These are phyloP conservation scores for Sinocyclocheilus anophthalmus DNA, from an alignment of 2,113 vertebrate genomes.

Conservation along the genomic window DNA sequence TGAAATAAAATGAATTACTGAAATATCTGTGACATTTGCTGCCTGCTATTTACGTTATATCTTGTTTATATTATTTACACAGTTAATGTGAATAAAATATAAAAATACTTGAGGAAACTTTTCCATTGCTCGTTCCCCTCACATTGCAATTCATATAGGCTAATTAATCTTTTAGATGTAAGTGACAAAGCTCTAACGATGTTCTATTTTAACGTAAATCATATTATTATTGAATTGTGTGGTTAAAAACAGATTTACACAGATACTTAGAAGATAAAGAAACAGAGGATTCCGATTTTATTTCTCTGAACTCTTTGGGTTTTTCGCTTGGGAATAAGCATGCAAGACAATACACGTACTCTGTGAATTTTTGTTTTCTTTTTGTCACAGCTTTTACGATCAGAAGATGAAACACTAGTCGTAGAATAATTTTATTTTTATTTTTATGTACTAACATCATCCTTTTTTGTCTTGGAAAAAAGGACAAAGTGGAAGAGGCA, in stretches of 20 bases:
- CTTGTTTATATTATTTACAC: not conserved
- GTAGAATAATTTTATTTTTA: slow-evolving; percentile 2
- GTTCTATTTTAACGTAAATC: not conserved
- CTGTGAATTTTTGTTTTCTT: not conserved
- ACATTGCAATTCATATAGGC: not conserved
- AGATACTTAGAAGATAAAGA: not conserved
- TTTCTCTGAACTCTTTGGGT: not conserved
- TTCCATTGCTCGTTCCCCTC: not conserved
- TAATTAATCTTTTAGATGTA: slow-evolving; percentile 6
- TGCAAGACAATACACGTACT: not conserved
- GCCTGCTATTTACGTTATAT: not conserved
- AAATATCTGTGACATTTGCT: not conserved
- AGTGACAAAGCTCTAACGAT: slow-evolving; percentile 9
- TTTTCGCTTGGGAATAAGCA: not conserved
- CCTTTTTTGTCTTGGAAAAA: slow-evolving; percentile 40
- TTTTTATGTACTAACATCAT: slow-evolving; percentile 16
- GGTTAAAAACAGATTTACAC: not conserved
- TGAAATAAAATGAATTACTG: not conserved
- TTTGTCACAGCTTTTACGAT: not conserved
- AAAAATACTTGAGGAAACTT: not conserved
- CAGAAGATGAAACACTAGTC: not conserved
- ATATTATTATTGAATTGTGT: not conserved
- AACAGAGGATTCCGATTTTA: not conserved
- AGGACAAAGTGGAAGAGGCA: slow-evolving; percentile 99
- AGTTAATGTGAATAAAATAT: not conserved